Conservation (phyloP, 1,140 invertebrate genomes). For the Apis dorsata region DNA sequence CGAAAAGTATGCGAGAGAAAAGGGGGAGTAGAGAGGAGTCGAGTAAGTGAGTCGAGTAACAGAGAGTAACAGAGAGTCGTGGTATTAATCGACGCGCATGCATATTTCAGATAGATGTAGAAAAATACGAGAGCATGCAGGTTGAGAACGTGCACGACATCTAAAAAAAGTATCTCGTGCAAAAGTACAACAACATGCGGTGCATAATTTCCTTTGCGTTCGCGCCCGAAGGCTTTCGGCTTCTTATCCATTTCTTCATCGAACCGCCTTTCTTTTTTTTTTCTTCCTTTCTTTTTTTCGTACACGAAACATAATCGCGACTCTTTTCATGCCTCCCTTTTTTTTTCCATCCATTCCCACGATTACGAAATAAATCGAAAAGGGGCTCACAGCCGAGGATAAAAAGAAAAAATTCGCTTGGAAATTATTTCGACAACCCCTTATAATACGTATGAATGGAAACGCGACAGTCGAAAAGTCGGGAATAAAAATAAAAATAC, state of each 20-base stretch:
- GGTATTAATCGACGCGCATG: conserved; percentile 50
- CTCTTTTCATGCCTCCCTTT: no score
- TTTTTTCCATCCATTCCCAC: neutral
- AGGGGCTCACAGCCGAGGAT: no score
- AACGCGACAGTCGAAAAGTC: neutral
- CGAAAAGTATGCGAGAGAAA: neutral
- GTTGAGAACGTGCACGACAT: conserved; percentile 37
- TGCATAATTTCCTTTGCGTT: conserved; percentile 55
- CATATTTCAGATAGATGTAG: conserved; percentile 46
- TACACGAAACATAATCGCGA: neutral
- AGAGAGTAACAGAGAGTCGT: conserved; percentile 54
- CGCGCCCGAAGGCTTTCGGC: conserved; percentile 30
- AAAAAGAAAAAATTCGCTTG: neutral
- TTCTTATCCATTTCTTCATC: conserved; percentile 19
- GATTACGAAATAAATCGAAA: neutral
- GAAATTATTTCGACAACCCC: neutral
- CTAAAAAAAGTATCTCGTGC: conserved; percentile 44
- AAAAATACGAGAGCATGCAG: conserved; percentile 52
- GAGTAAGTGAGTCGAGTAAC: conserved; percentile 59
- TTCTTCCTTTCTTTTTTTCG: no score
- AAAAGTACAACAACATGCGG: conserved; percentile 62
- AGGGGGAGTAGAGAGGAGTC: conserved; percentile 19
- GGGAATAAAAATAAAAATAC: conserved; percentile 2
- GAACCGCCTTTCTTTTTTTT: no score
- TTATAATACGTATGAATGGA: neutral